Evolutionary conservation across 2,888 invertebrate genomes (phyloP).

Genomic region (Microctonus hyperodae): DNA sequence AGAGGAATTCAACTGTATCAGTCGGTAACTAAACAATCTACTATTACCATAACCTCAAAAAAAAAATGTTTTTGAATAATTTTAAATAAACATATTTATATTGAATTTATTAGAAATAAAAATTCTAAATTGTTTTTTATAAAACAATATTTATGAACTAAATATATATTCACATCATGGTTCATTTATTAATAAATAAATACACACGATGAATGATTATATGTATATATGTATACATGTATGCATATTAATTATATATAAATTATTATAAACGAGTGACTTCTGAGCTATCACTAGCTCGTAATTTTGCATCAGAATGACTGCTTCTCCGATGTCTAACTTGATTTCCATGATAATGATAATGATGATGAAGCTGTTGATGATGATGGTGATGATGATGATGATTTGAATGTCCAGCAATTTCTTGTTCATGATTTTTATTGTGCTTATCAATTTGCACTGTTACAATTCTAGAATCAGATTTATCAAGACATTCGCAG

Average conservation of each 20-base stretch:
- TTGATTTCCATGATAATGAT: conserved; percentile 37
- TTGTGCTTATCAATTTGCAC: conserved; percentile 56
- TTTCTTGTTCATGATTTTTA: conserved; percentile 40
- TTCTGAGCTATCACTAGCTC: conserved; percentile 45
- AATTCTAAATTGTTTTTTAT: too few relatives aligned
- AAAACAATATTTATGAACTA: too few relatives aligned
- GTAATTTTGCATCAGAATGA: conserved; percentile 56
- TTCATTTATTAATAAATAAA: neutral
- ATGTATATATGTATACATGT: neutral
- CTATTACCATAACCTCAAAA: too few relatives aligned
- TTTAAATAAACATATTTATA: too few relatives aligned
- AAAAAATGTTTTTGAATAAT: too few relatives aligned
- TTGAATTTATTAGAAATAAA: too few relatives aligned
- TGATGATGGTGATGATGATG: conserved; percentile 40
- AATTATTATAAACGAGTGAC: conserved; percentile 51
- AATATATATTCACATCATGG: too few relatives aligned
- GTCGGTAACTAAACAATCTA: neutral
- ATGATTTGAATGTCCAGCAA: conserved; percentile 18
- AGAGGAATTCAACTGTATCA: neutral
- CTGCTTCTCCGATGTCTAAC: conserved; percentile 58
- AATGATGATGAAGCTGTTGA: conserved; percentile 35
- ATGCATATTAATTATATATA: conserved; percentile 5
- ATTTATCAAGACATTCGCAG: conserved; percentile 73
- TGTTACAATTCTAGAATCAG: conserved; percentile 45
- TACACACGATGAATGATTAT: neutral